These are phyloP conservation scores for Garrulus glandarius DNA, from an alignment of 2,797 vertebrate species.

Conservation along the genomic window DNA sequence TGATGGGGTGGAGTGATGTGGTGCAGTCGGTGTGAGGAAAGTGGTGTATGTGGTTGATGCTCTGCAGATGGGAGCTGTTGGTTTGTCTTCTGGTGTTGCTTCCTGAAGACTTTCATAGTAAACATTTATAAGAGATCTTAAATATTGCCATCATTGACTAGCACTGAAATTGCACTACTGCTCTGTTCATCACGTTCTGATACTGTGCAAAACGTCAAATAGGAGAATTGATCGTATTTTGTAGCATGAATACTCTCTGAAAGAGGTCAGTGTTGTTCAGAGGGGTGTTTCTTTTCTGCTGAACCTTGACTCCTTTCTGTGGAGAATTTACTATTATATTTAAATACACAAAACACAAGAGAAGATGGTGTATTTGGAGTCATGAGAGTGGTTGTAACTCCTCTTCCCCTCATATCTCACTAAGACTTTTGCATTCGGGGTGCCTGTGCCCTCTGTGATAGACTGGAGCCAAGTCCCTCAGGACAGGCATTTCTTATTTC, in stretches of 20 bases:
- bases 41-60: fast-evolving
- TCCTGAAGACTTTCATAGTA: neutral
- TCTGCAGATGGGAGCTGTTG: neutral
- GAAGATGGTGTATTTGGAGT: neutral
- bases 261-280: neutral
- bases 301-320: neutral
- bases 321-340: neutral
- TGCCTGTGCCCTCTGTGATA: neutral
- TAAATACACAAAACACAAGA: neutral
- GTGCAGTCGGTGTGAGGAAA: neutral
- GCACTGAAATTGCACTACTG: neutral
- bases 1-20: neutral
- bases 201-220: neutral
- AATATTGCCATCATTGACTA: neutral
- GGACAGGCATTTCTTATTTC: neutral
- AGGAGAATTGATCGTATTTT: neutral
- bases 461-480: neutral
- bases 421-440: neutral
- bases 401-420: conserved; percentile 26
- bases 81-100: neutral
- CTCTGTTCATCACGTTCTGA: neutral
- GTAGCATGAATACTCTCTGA: neutral
- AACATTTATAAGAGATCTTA: neutral
- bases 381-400: neutral
- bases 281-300: neutral